phyloP scores from a whole-genome alignment of 2,113 vertebrate genomes.

The Diglossa brunneiventris region DNA sequence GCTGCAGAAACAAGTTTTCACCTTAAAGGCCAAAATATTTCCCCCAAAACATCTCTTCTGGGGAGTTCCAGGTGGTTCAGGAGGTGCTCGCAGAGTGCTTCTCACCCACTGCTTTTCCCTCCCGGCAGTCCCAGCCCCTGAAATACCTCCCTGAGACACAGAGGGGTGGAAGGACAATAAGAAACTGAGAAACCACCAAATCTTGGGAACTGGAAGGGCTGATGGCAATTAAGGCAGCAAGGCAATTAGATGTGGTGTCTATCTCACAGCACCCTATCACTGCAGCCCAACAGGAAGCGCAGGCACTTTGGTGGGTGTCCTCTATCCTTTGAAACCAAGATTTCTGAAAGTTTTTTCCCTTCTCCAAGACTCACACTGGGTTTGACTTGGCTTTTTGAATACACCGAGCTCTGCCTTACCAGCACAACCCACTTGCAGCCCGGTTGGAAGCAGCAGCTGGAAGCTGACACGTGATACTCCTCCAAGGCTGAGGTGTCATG shows the following conservation, averaged over 20 bases:
- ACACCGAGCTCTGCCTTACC: not conserved
- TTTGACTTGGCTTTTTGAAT: not conserved
- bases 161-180: accelerated
- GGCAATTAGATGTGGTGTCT: not conserved
- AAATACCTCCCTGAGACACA: not conserved
- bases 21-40: not conserved
- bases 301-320: not conserved
- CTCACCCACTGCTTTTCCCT: not conserved
- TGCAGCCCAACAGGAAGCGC: not conserved
- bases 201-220: not conserved
- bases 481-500: not conserved
- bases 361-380: not conserved
- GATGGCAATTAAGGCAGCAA: not conserved
- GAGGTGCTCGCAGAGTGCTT: accelerated
- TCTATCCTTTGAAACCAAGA: accelerated
- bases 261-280: not conserved
- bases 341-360: not conserved
- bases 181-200: not conserved
- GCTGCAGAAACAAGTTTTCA: not conserved
- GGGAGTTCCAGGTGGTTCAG: not conserved
- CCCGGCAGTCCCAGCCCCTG: not conserved
- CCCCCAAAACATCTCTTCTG: not conserved
- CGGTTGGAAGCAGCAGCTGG: not conserved
- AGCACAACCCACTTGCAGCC: not conserved
- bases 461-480: accelerated